Base-by-base conservation (phyloP, 1,140 invertebrate genomes). In the Scaptomyza graminum region DNA sequence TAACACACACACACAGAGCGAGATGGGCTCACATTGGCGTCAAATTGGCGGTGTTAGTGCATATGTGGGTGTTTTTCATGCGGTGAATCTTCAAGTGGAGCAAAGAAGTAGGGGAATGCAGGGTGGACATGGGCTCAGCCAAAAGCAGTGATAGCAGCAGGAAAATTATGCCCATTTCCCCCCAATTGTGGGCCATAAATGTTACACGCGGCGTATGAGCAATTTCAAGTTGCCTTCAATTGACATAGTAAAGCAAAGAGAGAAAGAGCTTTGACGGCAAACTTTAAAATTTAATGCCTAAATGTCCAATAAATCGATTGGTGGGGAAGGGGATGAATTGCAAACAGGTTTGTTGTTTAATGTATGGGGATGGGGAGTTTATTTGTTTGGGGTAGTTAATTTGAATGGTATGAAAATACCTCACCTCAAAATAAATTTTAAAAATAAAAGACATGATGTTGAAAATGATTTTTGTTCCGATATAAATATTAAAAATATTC, bases 31-130 rank as follows among this genome's bases (percentile, higher is more conserved):
- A 49, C 64, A 69, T 64, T 81, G 82, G 82, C 78, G 77, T 85
- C 81, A 87, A 87, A 87, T 87, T 87, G 82, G 82, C 82, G 82
- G 82, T 87, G 82, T 87, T 87, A 88, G 82, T 87, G 75, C 78
- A 78, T 72, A 88, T 87, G 79, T 87, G 82, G 83, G 82, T 88
- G 82, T 82, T 68, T 71, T 77, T 60, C 52, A 75, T 74, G 63
- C 59, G 74, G 71, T 68, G 66, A 52, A 65, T 56, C 55, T 61
- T 46, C 52, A 57, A 66, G 56, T 67, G 55, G 61, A 59, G 22
- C 5, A 22, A 43, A 34, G 6, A 34, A 22, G 46, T n/a, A 12
- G 31, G 5, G 9, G 13, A 31, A 16, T 4, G 16, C 16, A 12
- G 16, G 57, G 2, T 5, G 15, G 12, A 28, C 37, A 13, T 34